These are phyloP conservation scores for Olivierus martensii DNA, from an alignment of 1,140 invertebrate genomes.

Conservation along the genomic window DNA sequence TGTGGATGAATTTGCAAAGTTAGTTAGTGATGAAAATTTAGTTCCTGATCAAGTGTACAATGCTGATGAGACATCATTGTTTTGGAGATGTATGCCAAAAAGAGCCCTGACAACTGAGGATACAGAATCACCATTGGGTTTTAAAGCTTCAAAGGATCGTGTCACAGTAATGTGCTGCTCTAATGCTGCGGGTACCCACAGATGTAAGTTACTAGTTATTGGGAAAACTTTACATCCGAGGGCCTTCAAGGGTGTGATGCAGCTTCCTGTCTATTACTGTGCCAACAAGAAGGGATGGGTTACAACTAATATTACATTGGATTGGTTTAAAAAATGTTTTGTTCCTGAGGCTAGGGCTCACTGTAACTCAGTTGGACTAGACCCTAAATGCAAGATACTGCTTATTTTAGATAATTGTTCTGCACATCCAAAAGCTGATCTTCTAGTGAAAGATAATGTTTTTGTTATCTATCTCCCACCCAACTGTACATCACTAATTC, in stretches of 20 bases:
- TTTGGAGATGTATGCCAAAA: slow-evolving; percentile 2
- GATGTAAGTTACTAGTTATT: slow-evolving; percentile 3
- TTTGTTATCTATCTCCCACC: neutral
- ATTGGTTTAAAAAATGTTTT: slow-evolving; percentile 3
- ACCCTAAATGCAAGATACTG: slow-evolving; percentile 2
- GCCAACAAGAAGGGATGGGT: neutral
- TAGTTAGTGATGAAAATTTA: slow-evolving; percentile 1
- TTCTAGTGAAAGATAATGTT: neutral
- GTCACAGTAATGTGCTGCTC: neutral
- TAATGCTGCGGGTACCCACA: slow-evolving; percentile 7
- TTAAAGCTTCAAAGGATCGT: slow-evolving; percentile 3
- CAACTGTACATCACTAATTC: neutral
- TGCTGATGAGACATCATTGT: slow-evolving; percentile 6
- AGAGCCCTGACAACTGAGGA: neutral
- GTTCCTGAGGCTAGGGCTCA: slow-evolving; percentile 2
- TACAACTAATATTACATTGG: neutral
- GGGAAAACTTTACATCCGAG: neutral
- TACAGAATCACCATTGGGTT: neutral
- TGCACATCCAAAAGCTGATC: neutral
- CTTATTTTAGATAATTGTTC: slow-evolving; percentile 5
- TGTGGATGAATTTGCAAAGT: neutral
- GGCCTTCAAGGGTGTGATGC: neutral
- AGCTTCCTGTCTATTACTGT: neutral
- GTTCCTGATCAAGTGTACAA: slow-evolving; percentile 1
- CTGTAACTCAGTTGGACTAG: slow-evolving; percentile 1